These are phyloP conservation scores for Lomographa bimaculata DNA, from an alignment of 2,888 invertebrate genomes.

Conservation along the genomic window DNA sequence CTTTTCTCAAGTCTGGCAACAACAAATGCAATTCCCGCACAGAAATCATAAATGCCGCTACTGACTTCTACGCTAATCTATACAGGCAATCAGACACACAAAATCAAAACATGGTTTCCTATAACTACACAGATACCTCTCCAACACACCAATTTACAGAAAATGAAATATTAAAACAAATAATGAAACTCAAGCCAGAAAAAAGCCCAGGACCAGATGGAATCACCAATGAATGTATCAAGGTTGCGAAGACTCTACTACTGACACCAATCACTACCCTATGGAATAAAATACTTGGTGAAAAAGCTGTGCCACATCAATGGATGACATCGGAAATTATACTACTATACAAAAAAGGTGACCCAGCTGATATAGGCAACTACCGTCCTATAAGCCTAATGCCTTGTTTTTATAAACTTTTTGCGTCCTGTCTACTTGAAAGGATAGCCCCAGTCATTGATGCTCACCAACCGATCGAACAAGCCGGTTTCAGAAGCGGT, in stretches of 20 bases:
- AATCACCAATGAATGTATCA: no score
- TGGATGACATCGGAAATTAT: slow-evolving; percentile 19
- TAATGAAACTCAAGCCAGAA: slow-evolving; percentile 1
- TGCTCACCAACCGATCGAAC: neutral
- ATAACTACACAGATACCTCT: no score
- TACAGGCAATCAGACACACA: slow-evolving; percentile 2
- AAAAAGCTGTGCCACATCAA: slow-evolving; percentile 14
- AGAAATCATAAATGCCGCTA: slow-evolving; percentile 12
- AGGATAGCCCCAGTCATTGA: neutral
- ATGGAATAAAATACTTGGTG: slow-evolving; percentile 10
- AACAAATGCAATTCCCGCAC: slow-evolving; percentile 6
- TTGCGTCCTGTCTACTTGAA: neutral
- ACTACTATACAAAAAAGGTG: no score
- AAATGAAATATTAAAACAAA: slow-evolving; percentile 8
- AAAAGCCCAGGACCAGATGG: slow-evolving; percentile 4
- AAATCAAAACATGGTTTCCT: neutral
- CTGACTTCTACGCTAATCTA: slow-evolving; percentile 9
- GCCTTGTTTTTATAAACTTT: neutral
- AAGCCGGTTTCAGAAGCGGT: neutral
- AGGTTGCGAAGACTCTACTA: slow-evolving; percentile 1
- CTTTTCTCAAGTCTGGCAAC: slow-evolving; percentile 11
- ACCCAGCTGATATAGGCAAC: slow-evolving; percentile 1
- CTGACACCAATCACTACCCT: slow-evolving; percentile 1
- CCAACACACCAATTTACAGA: neutral
- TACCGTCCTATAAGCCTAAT: neutral